Evolutionary conservation across 2,113 vertebrate genomes (phyloP).

Genomic region (Delphinus delphis): DNA sequence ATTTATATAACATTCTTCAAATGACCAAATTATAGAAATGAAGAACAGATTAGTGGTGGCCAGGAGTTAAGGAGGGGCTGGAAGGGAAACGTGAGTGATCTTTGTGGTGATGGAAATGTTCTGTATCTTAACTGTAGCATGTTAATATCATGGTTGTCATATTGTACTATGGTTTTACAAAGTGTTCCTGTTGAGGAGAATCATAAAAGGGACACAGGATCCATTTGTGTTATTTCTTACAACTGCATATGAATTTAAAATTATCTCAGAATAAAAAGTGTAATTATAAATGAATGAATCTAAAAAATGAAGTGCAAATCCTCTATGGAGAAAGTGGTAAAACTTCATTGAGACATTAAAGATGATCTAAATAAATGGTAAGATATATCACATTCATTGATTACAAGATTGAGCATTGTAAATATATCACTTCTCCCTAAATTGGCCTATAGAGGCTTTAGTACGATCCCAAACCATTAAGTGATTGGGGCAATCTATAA

Average conservation of each 20-base stretch:
- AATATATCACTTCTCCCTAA: not conserved
- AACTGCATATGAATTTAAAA: not conserved
- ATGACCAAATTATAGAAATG: not conserved
- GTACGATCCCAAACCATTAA: not conserved
- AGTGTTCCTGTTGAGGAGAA: not conserved
- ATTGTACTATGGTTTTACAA: not conserved
- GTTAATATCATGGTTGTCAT: not conserved
- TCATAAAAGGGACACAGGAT: not conserved
- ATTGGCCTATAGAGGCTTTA: not conserved
- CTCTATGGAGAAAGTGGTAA: not conserved
- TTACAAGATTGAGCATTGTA: not conserved
- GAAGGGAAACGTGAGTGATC: not conserved
- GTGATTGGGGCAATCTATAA: not conserved
- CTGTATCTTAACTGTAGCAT: not conserved
- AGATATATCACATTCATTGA: not conserved
- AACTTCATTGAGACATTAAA: not conserved
- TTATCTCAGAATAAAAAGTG: not conserved
- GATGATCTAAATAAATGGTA: not conserved
- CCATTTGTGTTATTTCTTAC: conserved; percentile 11
- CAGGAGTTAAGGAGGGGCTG: not conserved
- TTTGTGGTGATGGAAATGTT: not conserved
- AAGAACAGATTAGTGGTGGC: not conserved
- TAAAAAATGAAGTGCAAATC: not conserved
- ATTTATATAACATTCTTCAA: not conserved
- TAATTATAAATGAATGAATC: not conserved